Evolutionary conservation across 2,888 invertebrate genomes (phyloP).

Genomic region (Emesis castigata): DNA sequence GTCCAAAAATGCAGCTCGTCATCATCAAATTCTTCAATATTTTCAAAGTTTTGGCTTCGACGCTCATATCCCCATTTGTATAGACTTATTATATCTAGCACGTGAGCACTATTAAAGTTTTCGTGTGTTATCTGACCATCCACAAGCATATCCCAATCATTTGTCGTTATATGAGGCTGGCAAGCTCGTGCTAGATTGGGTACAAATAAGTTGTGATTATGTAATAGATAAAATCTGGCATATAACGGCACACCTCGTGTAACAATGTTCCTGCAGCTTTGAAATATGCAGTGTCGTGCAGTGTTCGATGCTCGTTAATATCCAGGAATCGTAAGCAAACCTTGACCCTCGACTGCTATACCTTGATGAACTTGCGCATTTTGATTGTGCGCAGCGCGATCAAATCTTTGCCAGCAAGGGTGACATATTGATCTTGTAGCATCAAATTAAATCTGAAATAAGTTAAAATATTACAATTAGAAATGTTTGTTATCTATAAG

Average conservation of each 20-base stretch:
- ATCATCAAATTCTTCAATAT: background rate
- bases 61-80: background rate
- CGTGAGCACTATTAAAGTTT: background rate
- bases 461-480: no score
- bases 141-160: no score
- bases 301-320: slow-evolving; percentile 43
- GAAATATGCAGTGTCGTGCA: slow-evolving; percentile 42
- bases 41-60: background rate
- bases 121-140: background rate
- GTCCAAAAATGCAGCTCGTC: background rate
- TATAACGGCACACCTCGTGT: background rate
- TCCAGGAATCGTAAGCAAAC: slow-evolving; percentile 27
- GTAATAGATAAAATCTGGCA: background rate
- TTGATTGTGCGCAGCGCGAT: background rate
- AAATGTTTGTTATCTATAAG: no score
- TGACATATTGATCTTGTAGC: slow-evolving; percentile 48
- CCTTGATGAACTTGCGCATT: background rate
- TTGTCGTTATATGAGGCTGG: no score
- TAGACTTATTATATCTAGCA: background rate
- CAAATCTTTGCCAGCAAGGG: slow-evolving; percentile 46
- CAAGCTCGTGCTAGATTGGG: background rate
- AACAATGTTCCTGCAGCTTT: slow-evolving; percentile 33
- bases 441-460: slow-evolving; percentile 49
- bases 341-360: slow-evolving; percentile 5
- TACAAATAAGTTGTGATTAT: background rate